phyloP scores from a whole-genome alignment of 2,113 vertebrate genomes.

The Caretta caretta region DNA sequence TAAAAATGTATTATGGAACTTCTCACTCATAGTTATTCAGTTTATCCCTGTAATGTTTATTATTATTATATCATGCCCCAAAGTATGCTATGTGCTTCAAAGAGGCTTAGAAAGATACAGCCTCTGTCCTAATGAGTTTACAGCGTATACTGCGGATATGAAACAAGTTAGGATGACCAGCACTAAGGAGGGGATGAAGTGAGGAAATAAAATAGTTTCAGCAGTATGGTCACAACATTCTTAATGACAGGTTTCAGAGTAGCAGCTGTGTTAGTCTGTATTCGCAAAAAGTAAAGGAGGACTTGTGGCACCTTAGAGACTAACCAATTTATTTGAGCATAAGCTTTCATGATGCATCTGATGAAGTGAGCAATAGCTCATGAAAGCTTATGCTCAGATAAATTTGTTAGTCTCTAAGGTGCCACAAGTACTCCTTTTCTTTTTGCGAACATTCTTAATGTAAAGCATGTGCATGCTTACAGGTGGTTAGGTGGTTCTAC shows the following conservation, averaged over 20 bases:
- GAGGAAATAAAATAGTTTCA: background rate
- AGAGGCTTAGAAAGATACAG: background rate
- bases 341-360: no score
- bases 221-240: background rate
- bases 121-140: background rate
- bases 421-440: no score
- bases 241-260: background rate
- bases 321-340: no score
- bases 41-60: background rate
- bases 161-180: background rate
- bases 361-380: no score
- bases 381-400: no score
- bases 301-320: no score
- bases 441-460: background rate
- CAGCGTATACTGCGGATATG: background rate
- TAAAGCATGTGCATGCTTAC: background rate
- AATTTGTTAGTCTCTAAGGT: no score
- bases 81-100: background rate
- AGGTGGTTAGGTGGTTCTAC: accelerated
- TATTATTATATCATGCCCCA: background rate
- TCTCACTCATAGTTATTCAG: background rate
- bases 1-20: background rate
- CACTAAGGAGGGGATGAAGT: background rate
- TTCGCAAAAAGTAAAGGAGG: no score
- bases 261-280: no score